Evolutionary conservation across 2,797 vertebrate species (phyloP).

Genomic region (Acrossocheilus wenchowensis): DNA sequence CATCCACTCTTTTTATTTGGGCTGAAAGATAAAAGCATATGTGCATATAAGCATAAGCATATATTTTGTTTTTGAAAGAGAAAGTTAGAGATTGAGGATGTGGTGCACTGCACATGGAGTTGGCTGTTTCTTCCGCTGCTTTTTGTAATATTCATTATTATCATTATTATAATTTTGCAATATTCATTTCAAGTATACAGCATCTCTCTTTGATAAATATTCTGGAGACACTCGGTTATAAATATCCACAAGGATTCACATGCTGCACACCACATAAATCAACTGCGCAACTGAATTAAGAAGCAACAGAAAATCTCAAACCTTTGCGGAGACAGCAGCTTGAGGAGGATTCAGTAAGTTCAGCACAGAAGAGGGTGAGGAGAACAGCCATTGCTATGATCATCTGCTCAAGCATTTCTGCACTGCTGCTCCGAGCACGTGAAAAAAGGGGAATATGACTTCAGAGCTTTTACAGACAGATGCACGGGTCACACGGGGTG

Average conservation of each 20-base stretch:
- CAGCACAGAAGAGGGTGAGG: constrained; percentile 4
- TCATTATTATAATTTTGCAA: not conserved
- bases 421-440: constrained; percentile 31
- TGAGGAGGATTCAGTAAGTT: constrained; percentile 6
- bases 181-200: not conserved
- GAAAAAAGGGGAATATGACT: constrained; percentile 34
- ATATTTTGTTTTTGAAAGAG: not conserved
- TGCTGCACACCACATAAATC: constrained; percentile 6
- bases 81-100: constrained; percentile 9
- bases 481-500: constrained; percentile 3
- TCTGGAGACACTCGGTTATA: not conserved
- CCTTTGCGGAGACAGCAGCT: constrained; percentile 7
- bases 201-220: not conserved
- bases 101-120: not conserved
- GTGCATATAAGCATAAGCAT: not conserved
- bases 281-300: constrained; percentile 3
- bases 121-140: not conserved
- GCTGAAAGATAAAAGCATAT: constrained; percentile 47
- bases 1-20: constrained; percentile 21
- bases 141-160: not conserved
- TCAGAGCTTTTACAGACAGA: constrained; percentile 35
- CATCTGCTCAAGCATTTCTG: constrained; percentile 48
- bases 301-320: constrained; percentile 49
- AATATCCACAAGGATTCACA: not conserved
- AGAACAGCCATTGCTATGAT: constrained; percentile 30